These are phyloP conservation scores for Rallus crepitans DNA, from an alignment of 2,797 vertebrate species.

Conservation along the genomic window DNA sequence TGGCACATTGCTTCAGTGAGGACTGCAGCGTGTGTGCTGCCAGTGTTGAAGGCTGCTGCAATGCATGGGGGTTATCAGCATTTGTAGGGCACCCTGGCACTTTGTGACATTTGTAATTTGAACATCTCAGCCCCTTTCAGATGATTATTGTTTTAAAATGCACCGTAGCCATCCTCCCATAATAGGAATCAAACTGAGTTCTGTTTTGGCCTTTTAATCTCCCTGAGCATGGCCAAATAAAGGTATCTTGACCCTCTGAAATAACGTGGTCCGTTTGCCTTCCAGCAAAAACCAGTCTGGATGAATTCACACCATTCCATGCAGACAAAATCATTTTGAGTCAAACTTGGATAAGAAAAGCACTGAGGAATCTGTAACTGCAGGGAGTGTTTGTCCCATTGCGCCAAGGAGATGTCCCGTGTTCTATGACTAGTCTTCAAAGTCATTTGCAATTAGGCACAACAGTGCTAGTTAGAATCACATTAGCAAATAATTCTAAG, in stretches of 20 bases:
- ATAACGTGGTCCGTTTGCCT: background rate
- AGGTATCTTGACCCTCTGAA: constrained; percentile 62
- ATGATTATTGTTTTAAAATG: constrained; percentile 57
- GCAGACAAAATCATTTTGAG: constrained; percentile 24
- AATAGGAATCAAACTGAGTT: constrained; percentile 64
- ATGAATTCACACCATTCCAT: constrained; percentile 55
- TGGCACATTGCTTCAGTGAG: background rate
- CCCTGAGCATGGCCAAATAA: constrained; percentile 66
- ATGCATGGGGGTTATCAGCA: background rate
- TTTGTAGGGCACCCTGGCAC: background rate
- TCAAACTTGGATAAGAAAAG: constrained; percentile 48
- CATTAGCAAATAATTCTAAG: constrained; percentile 25
- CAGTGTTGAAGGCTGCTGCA: background rate
- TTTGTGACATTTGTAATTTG: background rate
- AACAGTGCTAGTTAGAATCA: background rate
- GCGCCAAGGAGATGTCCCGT: background rate
- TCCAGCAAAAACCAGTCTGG: constrained; percentile 32
- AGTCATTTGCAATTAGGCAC: constrained; percentile 4
- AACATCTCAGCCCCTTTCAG: constrained; percentile 29
- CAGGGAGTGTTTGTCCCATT: background rate
- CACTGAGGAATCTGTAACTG: background rate
- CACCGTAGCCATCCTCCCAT: constrained; percentile 45
- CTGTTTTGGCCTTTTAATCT: constrained; percentile 58
- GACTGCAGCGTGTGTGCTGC: background rate
- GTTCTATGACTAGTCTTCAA: constrained; percentile 1